Base-by-base conservation (phyloP, 2,888 invertebrate genomes). In the Scaptomyza parva region DNA sequence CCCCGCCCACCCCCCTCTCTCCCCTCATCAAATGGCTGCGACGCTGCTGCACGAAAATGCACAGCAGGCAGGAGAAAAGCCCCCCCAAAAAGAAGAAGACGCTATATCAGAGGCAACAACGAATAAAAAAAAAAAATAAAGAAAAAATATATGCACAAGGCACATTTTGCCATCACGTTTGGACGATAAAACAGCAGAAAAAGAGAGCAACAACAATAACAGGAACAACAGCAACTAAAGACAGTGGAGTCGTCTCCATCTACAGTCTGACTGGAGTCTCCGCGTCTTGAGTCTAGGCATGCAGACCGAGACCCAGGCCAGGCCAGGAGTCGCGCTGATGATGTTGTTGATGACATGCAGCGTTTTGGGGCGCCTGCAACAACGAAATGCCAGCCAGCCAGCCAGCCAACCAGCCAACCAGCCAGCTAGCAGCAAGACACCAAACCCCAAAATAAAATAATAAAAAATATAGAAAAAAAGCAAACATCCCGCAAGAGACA, bases 261-360 rank as follows among this genome's bases (percentile, higher is more conserved):
- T 37, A 4, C 48, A 35, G 48, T 48, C 40, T 35, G n/a, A 18
- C 47, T 30, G 30, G 40, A 41, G 22, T n/a, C 40, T 11, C 9
- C 17, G n/a, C 9, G 20, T 47, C 48, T 35, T 35, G 48, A 48
- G 48, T 48, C 48, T 47, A 30, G 39, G 41, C 40, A 20, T 37
- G 45, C 69, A 48, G 39, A 59, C 64, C 51, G 68, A 59, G 43
- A 6, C 30, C 14, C 69, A 47, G 40, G 55, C 63, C 50, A 67
- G 60, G 51, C 2, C 37, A 3, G 37, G 37, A 62, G 65, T 9
- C 40, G 61, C 76, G 61, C 76, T 80, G 80, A 85, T 82, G 82
- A 82, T 85, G 82, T 82, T 82, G 82, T 82, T 82, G 82, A 82
- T 82, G 82, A 85, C 82, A 78, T 77, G 82, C 79, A 82, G 85